phyloP scores from a whole-genome alignment of 2,797 vertebrate genomes.

The Dipus sagitta region DNA sequence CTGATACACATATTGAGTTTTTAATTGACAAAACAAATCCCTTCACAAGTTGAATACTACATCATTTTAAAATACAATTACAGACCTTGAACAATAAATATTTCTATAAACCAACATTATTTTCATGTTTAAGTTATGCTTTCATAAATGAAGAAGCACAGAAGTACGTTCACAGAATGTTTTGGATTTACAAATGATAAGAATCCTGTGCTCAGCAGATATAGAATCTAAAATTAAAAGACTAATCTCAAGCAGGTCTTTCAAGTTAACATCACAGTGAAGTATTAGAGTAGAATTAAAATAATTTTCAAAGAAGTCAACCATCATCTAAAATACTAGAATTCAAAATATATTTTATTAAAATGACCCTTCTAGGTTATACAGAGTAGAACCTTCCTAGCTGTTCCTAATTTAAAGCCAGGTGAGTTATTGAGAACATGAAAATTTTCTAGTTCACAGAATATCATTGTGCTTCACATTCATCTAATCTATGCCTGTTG shows the following conservation, averaged over 20 bases:
- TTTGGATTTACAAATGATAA: constrained; percentile 24
- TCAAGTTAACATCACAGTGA: constrained; percentile 69
- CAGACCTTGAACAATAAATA: constrained; percentile 71
- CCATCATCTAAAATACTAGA: constrained; percentile 31
- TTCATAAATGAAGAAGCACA: constrained; percentile 52
- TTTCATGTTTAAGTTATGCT: constrained; percentile 47
- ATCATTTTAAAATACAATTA: constrained; percentile 69
- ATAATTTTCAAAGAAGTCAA: constrained; percentile 4
- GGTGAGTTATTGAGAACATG: not conserved
- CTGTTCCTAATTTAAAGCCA: not conserved
- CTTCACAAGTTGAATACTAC: constrained; percentile 71
- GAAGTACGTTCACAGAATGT: constrained; percentile 58
- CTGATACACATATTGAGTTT: constrained; percentile 23
- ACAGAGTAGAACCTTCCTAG: not conserved
- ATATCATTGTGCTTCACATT: not conserved
- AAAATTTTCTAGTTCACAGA: not conserved
- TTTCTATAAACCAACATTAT: constrained; percentile 66
- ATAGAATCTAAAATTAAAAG: constrained; percentile 37
- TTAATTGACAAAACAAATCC: constrained; percentile 69
- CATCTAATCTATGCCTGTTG: not conserved
- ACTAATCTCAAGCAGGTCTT: constrained; percentile 69
- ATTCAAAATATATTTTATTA: not conserved
- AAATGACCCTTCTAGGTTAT: not conserved
- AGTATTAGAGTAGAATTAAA: constrained; percentile 25
- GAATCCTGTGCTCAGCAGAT: constrained; percentile 35